phyloP scores from a whole-genome alignment of 2,888 invertebrate genomes.

The Trichopoda pennipes region DNA sequence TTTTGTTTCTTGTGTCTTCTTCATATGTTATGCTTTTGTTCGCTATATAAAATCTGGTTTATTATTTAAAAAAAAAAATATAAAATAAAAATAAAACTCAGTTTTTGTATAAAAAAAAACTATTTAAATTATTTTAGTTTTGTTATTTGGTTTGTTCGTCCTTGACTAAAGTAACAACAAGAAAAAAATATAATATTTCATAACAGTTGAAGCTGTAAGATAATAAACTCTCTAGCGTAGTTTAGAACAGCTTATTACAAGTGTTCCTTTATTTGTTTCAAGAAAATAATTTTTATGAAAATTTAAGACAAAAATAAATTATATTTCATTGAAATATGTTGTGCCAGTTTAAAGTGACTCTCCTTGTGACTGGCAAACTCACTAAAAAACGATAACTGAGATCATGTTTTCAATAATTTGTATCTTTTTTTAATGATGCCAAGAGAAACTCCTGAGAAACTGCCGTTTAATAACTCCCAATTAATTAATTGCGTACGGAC shows the following conservation, averaged over 20 bases:
- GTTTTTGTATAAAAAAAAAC: constrained; percentile 5
- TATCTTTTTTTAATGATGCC: no score
- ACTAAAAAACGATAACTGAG: neutral
- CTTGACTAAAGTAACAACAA: constrained; percentile 40
- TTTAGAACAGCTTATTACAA: neutral
- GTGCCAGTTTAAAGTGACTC: neutral
- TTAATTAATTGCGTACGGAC: no score
- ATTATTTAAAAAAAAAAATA: constrained; percentile 7
- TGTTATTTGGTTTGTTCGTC: constrained; percentile 19
- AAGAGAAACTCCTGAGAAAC: no score
- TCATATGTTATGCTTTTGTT: neutral
- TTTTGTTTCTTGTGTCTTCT: constrained; percentile 21
- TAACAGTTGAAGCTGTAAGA: constrained; percentile 7
- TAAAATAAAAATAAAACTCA: no score
- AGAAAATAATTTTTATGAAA: no score
- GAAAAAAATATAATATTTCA: constrained; percentile 8
- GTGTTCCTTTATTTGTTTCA: no score
- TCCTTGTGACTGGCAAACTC: neutral
- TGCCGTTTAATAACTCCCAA: no score
- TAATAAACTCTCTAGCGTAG: no score
- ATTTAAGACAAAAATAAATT: no score
- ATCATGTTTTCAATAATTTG: no score
- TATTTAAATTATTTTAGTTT: constrained; percentile 29
- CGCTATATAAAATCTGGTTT: constrained; percentile 34
- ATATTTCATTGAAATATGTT: neutral